A percentile compares a stretch with the other conserved stretches of the same genome.
phyloP scores from a whole-genome alignment of 2,113 vertebrate genomes.

The Terrapene triunguis region DNA sequence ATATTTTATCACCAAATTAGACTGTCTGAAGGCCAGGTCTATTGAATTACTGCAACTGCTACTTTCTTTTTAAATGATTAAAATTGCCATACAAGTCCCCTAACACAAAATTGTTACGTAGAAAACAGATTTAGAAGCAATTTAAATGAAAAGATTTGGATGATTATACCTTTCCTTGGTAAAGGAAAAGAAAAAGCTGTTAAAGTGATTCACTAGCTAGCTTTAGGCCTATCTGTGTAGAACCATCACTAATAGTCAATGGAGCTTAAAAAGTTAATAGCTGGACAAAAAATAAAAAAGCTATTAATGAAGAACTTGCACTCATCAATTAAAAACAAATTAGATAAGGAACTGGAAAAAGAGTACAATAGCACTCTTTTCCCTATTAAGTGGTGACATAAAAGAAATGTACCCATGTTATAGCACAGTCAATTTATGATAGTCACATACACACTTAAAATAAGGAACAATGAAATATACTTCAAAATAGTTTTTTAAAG shows the following conservation, averaged over 20 bases:
- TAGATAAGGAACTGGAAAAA: neutral
- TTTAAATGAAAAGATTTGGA: slow-evolving; percentile 62
- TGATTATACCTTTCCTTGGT: slow-evolving; percentile 57
- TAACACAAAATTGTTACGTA: slow-evolving; percentile 46
- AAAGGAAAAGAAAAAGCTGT: slow-evolving; percentile 57
- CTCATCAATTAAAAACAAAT: slow-evolving; percentile 23
- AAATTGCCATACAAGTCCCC: slow-evolving; percentile 37
- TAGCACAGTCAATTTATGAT: neutral
- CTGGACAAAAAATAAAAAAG: slow-evolving; percentile 11
- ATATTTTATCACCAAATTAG: neutral
- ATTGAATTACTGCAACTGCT: slow-evolving; percentile 59
- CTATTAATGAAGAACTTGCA: slow-evolving; percentile 10
- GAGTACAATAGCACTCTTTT: slow-evolving; percentile 4
- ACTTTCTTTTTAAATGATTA: slow-evolving; percentile 39
- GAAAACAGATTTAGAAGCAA: slow-evolving; percentile 61
- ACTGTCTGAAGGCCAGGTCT: slow-evolving; percentile 49
- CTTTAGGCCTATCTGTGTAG: slow-evolving; percentile 5
- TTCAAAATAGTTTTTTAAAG: slow-evolving; percentile 5
- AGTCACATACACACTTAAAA: neutral
- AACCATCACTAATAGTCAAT: slow-evolving; percentile 37
- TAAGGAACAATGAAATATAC: neutral
- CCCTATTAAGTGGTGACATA: neutral
- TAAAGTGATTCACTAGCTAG: slow-evolving; percentile 17
- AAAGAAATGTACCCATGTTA: neutral
- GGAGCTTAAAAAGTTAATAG: slow-evolving; percentile 1